Percentiles rank a stretch among this genome's conserved stretches.
Evolutionary conservation across 2,797 vertebrate genomes (phyloP).

Genomic region (Clarias platycephalus): DNA sequence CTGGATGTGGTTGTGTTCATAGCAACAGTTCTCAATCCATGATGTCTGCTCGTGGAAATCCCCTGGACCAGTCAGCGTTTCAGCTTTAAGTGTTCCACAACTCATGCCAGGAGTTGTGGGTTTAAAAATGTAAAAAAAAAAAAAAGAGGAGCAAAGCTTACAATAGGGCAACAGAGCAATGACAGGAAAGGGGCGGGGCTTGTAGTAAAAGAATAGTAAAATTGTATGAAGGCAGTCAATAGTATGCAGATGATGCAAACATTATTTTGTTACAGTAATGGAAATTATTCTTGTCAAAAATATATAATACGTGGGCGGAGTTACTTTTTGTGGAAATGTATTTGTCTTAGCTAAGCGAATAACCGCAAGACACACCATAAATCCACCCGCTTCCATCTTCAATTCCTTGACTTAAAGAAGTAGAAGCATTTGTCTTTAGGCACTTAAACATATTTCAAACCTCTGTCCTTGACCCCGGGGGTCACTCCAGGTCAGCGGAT

Average conservation of each 20-base stretch:
- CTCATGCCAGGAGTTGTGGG: too few species aligned
- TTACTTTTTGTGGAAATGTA: background rate
- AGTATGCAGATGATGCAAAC: background rate
- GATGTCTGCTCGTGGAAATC: background rate
- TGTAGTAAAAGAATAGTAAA: background rate
- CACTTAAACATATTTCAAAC: background rate
- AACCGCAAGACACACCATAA: background rate
- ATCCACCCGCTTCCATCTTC: background rate
- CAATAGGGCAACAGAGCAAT: background rate
- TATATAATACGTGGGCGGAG: background rate
- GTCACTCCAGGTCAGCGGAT: slow-evolving; percentile 4
- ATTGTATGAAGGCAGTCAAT: background rate
- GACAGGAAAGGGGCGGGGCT: background rate
- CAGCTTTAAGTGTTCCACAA: too few species aligned
- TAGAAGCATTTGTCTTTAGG: background rate
- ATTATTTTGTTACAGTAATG: background rate
- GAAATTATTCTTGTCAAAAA: background rate
- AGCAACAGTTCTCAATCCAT: background rate
- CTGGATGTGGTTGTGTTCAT: background rate
- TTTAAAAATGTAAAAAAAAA: background rate
- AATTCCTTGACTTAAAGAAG: background rate
- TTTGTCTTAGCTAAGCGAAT: background rate
- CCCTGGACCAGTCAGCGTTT: background rate
- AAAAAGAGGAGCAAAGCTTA: background rate
- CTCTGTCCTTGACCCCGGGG: slow-evolving; percentile 20